Percentiles rank a stretch among this genome's conserved stretches.
phyloP scores from a whole-genome alignment of 1,140 invertebrate genomes.

The Dolichoris vasculosae region DNA sequence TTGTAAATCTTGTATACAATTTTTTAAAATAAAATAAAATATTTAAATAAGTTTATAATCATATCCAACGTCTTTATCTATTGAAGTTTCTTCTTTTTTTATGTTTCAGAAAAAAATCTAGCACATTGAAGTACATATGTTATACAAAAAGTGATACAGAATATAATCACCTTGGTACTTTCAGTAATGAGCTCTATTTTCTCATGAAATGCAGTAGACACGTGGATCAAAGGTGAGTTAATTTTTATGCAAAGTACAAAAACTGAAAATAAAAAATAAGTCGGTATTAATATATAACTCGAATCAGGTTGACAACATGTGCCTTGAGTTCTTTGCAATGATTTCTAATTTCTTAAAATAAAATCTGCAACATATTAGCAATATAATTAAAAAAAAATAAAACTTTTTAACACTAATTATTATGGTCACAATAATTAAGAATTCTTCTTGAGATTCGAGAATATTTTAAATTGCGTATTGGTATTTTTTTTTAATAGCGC shows the following conservation, averaged over 20 bases:
- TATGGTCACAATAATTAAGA: background rate
- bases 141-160: constrained; percentile 36
- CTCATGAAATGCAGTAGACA: constrained; percentile 54
- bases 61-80: background rate
- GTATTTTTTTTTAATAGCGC: background rate
- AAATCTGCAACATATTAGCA: too few relatives aligned
- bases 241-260: background rate
- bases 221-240: constrained; percentile 51
- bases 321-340: background rate
- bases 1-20: background rate
- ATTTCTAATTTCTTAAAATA: background rate
- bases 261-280: background rate
- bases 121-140: constrained; percentile 17
- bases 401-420: background rate
- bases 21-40: background rate
- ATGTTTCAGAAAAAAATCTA: constrained; percentile 26
- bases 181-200: constrained; percentile 41
- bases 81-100: constrained; percentile 19
- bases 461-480: background rate
- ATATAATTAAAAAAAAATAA: background rate
- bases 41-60: background rate
- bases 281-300: background rate
- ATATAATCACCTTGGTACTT: constrained; percentile 27
- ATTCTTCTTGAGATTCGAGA: background rate
- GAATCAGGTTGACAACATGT: background rate